Base-by-base conservation (phyloP, 2,797 vertebrate species). In the Gymnoscopelus braueri region DNA sequence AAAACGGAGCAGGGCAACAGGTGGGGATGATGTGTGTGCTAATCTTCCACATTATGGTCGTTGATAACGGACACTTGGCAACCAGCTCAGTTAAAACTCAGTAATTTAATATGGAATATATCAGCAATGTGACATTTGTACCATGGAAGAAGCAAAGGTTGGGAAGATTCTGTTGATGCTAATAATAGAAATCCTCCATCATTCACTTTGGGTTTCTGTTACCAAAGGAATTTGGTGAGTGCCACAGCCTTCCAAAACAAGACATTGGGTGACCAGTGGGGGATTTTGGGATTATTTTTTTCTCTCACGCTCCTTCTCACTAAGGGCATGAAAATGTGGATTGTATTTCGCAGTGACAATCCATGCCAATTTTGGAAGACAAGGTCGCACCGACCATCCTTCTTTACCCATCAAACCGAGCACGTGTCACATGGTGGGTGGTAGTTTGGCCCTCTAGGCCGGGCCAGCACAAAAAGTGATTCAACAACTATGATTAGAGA, bases 31-130 rank as follows among this genome's bases (percentile, higher is more conserved):
- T 86, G 90, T 87, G 88, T 91, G 90, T 74, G 90, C 92, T 95
- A 94, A 94, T 94, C 93, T 94, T 92, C 91, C 87, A 94, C 93
- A 93, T 94, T 94, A 94, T 92, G 91, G 90, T 88, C 85, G 89
- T 88, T 90, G 94, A 94, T 93, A 92, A 89, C 91, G 90, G 90
- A 88, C 89, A 81, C 84, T 89, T 84, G 79, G 79, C 80, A 74
- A 78, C 82, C 8, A 50, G 86, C 92, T 88, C 88, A 69, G 87
- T 93, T 93, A 92, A 94, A 94, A 94, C 89, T 71, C 80, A 88
- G 93, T 93, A 89, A 94, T 93, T 91, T 91, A 94, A 94, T 93
- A 93, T 81, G 86, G 91, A 93, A 93, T 92, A 93, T 91, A 92
- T 93, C 89, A 94, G 91, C 93, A 92, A 91, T 84, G 90, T 91